Evolutionary conservation across 1,140 invertebrate species (phyloP).

Genomic region (Drosophila nannoptera): DNA sequence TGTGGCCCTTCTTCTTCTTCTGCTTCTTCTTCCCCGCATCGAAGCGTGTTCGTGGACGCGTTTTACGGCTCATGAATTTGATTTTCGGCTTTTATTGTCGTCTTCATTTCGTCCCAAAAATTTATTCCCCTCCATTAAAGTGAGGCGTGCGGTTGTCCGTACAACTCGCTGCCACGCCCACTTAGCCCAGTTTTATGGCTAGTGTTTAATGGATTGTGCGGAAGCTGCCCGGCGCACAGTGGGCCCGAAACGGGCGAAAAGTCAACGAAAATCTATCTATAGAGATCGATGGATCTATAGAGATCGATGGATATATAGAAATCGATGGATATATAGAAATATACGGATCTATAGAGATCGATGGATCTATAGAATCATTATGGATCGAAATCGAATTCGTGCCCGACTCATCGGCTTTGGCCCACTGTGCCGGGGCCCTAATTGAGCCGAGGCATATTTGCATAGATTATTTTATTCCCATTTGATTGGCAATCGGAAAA

Average conservation of each 20-base stretch:
- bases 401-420: not conserved
- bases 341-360: no score
- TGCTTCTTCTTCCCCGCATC: not conserved
- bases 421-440: not conserved
- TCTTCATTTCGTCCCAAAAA: not conserved
- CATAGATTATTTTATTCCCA: slow-evolving; percentile 18
- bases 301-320: no score
- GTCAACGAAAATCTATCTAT: no score
- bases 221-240: not conserved
- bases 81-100: not conserved
- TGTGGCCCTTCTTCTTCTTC: not conserved
- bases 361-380: no score
- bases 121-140: slow-evolving; percentile 14
- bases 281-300: no score
- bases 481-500: no score
- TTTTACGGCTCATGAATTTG: not conserved
- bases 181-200: slow-evolving; percentile 27
- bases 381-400: not conserved
- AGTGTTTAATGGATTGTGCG: slow-evolving; percentile 17
- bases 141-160: slow-evolving; percentile 19
- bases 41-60: not conserved
- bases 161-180: slow-evolving; percentile 33
- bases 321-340: no score
- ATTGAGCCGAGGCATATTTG: slow-evolving; percentile 27
- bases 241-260: not conserved